These are phyloP conservation scores for Muscidifurax raptorellus DNA, from an alignment of 1,140 invertebrate species.

Conservation along the genomic window DNA sequence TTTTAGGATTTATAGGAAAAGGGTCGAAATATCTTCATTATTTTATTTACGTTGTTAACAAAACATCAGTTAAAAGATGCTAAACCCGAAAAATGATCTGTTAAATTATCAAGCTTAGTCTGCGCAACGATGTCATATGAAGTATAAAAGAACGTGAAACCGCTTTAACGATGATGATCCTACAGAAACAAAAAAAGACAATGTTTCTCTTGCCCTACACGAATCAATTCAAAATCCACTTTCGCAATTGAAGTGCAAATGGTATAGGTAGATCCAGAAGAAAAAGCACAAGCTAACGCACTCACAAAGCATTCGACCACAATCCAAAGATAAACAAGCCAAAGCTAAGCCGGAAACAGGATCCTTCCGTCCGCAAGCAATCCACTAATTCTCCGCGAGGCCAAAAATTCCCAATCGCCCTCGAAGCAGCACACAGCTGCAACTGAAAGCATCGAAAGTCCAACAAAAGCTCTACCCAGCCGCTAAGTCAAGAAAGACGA, in stretches of 20 bases:
- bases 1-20: no score
- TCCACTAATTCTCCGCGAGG: conserved; percentile 6
- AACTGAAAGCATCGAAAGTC: neutral
- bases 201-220: neutral
- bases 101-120: no score
- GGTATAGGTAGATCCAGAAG: neutral
- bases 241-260: neutral
- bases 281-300: neutral
- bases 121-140: no score
- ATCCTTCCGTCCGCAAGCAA: neutral
- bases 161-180: no score
- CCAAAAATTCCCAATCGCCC: conserved; percentile 15
- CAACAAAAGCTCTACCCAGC: neutral
- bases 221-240: neutral
- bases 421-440: neutral
- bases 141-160: no score
- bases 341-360: conserved; percentile 4
- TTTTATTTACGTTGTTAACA: no score
- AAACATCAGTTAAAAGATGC: no score
- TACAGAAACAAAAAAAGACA: neutral
- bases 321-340: neutral
- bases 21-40: no score
- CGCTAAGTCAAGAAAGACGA: neutral
- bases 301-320: neutral
- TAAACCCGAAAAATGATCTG: no score